Conservation (phyloP, 2,113 vertebrate genomes). For the Irena cyanogastra region DNA sequence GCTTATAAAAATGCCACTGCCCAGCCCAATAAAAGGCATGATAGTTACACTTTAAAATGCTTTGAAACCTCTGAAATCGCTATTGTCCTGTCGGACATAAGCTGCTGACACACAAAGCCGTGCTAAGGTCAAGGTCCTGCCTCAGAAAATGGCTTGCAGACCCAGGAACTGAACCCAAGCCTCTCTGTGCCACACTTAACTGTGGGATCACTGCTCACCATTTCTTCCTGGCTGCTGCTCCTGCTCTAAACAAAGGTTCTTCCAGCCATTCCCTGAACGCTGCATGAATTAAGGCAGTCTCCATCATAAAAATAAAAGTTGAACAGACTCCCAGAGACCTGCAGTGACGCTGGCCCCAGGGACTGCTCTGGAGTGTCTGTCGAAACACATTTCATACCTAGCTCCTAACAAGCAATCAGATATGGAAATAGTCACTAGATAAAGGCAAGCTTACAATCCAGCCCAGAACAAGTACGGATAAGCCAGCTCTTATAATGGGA, state of each 20-base stretch:
- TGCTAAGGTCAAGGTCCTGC: slow-evolving; percentile 3
- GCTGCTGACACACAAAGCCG: not conserved
- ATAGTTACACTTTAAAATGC: slow-evolving; percentile 38
- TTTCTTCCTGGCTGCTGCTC: not conserved
- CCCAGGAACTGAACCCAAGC: not conserved
- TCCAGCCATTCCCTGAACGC: not conserved
- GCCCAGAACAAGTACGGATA: not conserved
- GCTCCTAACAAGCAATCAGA: not conserved
- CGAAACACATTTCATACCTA: not conserved
- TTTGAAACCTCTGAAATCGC: slow-evolving; percentile 19
- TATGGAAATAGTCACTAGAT: not conserved
- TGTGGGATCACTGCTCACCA: not conserved
- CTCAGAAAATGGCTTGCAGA: not conserved
- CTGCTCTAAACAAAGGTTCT: not conserved
- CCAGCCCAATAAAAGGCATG: not conserved
- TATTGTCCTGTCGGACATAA: not conserved
- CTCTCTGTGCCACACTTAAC: not conserved
- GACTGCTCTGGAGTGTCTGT: not conserved
- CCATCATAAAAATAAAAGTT: slow-evolving; percentile 9
- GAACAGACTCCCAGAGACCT: not conserved
- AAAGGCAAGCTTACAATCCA: not conserved
- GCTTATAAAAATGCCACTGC: not conserved
- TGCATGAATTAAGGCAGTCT: slow-evolving; percentile 2
- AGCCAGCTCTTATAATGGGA: not conserved
- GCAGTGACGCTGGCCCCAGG: not conserved